phyloP scores from a whole-genome alignment of 2,888 invertebrate species.

The Malachius bipustulatus region DNA sequence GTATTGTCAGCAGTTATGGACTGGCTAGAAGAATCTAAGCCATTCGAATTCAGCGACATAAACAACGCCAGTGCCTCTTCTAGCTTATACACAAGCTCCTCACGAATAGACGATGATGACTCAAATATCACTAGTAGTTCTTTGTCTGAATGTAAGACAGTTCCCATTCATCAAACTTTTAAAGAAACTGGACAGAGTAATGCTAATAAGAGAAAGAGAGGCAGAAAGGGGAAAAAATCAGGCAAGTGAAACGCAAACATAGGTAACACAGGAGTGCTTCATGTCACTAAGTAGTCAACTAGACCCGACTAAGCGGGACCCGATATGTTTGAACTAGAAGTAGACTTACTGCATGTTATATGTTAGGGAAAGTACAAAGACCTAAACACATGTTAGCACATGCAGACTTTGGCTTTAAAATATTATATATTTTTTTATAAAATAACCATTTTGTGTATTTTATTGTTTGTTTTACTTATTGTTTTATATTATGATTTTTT shows the following conservation, averaged over 20 bases:
- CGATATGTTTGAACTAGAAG: slow-evolving; percentile 38
- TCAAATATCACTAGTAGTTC: too few relatives aligned
- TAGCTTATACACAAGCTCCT: too few relatives aligned
- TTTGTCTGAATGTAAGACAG: too few relatives aligned
- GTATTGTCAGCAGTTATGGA: slow-evolving; percentile 33
- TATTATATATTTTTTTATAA: slow-evolving; percentile 21
- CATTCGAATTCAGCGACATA: slow-evolving; percentile 29
- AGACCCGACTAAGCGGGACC: slow-evolving; percentile 28
- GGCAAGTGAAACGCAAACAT: slow-evolving; percentile 9
- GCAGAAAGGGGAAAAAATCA: slow-evolving; percentile 10
- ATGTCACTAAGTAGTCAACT: too few relatives aligned
- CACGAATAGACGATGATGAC: too few relatives aligned
- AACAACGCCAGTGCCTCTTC: too few relatives aligned
- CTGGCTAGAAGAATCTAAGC: slow-evolving; percentile 33
- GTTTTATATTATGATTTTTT: slow-evolving; percentile 7
- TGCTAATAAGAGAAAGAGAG: slow-evolving; percentile 8
- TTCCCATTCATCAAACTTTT: too few relatives aligned
- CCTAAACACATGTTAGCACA: slow-evolving; percentile 22
- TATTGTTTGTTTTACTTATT: slow-evolving; percentile 11
- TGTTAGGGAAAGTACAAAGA: slow-evolving; percentile 1
- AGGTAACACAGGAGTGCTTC: too few relatives aligned
- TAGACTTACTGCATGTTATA: slow-evolving; percentile 21
- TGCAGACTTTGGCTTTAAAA: slow-evolving; percentile 29
- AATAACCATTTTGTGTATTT: slow-evolving; percentile 22
- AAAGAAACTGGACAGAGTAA: slow-evolving; percentile 9